A percentile compares a stretch with the other conserved stretches of the same genome.
These are phyloP conservation scores for Formica exsecta DNA, from an alignment of 1,140 invertebrate species.

Conservation along the genomic window DNA sequence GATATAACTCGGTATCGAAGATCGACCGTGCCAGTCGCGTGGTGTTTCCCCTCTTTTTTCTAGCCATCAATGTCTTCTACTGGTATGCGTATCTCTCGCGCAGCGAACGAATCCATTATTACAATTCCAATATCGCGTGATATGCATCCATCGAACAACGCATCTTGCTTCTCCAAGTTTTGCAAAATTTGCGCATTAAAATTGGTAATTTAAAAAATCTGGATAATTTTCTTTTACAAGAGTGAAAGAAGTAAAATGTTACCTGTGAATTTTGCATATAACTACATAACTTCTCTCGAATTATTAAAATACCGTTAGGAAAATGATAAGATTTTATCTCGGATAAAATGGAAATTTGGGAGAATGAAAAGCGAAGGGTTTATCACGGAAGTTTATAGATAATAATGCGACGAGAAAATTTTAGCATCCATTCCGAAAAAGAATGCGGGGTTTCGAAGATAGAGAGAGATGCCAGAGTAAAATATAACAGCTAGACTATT, in stretches of 20 bases:
- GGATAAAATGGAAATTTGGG: neutral
- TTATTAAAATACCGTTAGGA: neutral
- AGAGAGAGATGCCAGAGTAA: neutral
- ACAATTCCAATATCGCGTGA: constrained; percentile 64
- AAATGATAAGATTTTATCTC: neutral
- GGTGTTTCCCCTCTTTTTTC: constrained; percentile 92
- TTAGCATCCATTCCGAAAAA: neutral
- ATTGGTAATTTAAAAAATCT: neutral
- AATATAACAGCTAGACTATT: neutral
- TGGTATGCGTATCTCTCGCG: constrained; percentile 92
- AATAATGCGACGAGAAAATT: neutral
- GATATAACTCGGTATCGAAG: constrained; percentile 93
- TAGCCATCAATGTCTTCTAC: constrained; percentile 93
- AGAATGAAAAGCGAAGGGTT: neutral
- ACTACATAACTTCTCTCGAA: neutral
- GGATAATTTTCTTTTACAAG: neutral
- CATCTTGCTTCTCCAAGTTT: neutral
- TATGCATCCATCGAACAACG: neutral
- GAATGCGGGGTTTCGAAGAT: neutral
- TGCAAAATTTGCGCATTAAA: neutral
- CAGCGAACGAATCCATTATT: constrained; percentile 87
- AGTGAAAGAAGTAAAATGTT: neutral
- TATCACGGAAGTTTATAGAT: neutral
- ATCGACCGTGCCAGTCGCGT: constrained; percentile 92
- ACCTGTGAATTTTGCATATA: neutral